Base-by-base conservation (phyloP, 2,113 vertebrate genomes). In the Steatornis caripensis region DNA sequence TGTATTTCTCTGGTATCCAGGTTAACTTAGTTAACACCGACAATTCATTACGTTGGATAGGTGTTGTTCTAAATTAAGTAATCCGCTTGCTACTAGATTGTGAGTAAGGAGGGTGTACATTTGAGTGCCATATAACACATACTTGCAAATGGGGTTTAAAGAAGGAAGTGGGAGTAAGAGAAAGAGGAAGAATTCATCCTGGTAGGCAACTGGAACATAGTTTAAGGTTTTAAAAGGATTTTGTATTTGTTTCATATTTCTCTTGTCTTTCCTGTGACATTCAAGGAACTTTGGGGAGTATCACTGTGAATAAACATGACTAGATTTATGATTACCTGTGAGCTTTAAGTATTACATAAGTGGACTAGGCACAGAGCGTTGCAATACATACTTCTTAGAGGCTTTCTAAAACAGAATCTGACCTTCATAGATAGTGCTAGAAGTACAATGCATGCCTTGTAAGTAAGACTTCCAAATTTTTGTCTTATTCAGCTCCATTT, bases 391-490 rank as follows among this genome's bases (percentile, higher is more conserved):
- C 48, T 71, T 46, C 39, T 39, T 34, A 66, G 29, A 26, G 10
- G 34, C 51, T 92, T 97, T 83, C 62, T 79, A 4, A 80, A 79
- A 32, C 39, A 58, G 23, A 57, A 72, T 80, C 54, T 92, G 80
- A 87, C 76, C 84, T 90, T 85, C 61, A 37, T 17, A 68, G 22
- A 11, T 27, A 39, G 34, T n/a, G 37, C 61, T 79, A 37, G 37
- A 57, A 61, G 26, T 68, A 36, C 27, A 85, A 64, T 37, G 16
- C n/a, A 22, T 54, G 36, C 58, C 48, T 68, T 41, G 6, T 82
- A 89, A 90, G 65, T 53, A 75, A 83, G 65, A 45, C 86, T 96
- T 96, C 32, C 48, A 95, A 92, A 93, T 79, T 84, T 85, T 84
- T 51, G 11, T 86, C 58, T 53, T 78, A 39, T 37, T 92, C 68